A percentile compares a stretch with the other conserved stretches of the same genome.
Evolutionary conservation across 1,140 invertebrate genomes (phyloP).

Genomic region (Melipona quadrifasciata): DNA sequence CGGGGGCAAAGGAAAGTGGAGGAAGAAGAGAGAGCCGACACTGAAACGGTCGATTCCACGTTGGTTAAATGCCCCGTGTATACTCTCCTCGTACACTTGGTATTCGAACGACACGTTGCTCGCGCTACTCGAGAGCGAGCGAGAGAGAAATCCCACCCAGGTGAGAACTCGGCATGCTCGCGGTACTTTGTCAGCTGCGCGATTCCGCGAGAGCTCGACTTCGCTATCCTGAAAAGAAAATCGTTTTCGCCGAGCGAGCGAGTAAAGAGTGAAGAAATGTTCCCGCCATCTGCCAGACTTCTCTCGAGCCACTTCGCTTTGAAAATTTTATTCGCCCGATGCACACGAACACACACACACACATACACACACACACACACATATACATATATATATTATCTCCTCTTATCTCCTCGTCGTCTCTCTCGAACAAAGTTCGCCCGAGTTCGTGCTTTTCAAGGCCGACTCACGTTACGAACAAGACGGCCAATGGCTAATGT

Average conservation of each 20-base stretch:
- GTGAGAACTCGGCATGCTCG: slow-evolving; percentile 16
- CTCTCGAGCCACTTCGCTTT: not conserved
- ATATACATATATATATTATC: too few relatives aligned
- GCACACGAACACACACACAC: not conserved
- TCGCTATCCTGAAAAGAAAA: not conserved
- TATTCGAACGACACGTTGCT: slow-evolving; percentile 50
- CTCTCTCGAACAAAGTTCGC: too few relatives aligned
- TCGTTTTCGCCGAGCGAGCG: not conserved
- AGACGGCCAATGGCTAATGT: too few relatives aligned
- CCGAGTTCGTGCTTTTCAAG: too few relatives aligned
- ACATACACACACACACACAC: too few relatives aligned
- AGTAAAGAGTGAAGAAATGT: slow-evolving; percentile 36
- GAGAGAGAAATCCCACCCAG: not conserved
- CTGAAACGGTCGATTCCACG: slow-evolving; percentile 16
- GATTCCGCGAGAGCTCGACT: not conserved
- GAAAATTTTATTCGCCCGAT: slow-evolving; percentile 58
- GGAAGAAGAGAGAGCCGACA: not conserved
- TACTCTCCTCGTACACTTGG: slow-evolving; percentile 28
- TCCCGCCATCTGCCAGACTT: slow-evolving; percentile 53
- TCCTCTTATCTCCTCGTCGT: too few relatives aligned
- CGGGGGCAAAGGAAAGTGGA: not conserved
- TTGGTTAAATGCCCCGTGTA: slow-evolving; percentile 35
- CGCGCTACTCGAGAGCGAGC: slow-evolving; percentile 14
- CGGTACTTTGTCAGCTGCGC: slow-evolving; percentile 2
- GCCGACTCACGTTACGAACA: too few relatives aligned